Evolutionary conservation across 2,113 vertebrate species (phyloP).

Genomic region (Embiotoca jacksoni): DNA sequence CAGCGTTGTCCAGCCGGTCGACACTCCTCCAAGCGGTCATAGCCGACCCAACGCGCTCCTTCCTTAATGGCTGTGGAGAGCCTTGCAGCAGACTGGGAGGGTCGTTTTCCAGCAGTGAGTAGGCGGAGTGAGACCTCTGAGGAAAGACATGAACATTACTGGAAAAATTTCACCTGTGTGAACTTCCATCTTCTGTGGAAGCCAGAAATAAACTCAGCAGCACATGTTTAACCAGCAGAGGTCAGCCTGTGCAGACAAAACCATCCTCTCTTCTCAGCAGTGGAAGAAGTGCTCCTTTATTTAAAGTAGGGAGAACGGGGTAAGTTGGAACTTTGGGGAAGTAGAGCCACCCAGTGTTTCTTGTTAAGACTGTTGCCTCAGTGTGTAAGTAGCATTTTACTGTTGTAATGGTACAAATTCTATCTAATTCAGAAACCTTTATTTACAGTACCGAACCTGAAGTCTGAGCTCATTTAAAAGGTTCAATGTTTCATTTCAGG

Average conservation of each 20-base stretch:
- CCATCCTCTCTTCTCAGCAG: too few species aligned
- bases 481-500: too few species aligned
- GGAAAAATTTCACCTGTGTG: background rate
- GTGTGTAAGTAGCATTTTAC: background rate
- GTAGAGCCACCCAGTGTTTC: too few species aligned
- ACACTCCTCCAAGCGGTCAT: slow-evolving; percentile 89
- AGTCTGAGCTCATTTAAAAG: too few species aligned
- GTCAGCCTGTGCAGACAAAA: slow-evolving; percentile 22
- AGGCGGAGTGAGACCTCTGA: slow-evolving; percentile 77
- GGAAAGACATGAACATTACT: background rate
- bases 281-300: background rate
- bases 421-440: too few species aligned
- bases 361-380: background rate
- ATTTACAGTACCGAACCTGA: too few species aligned
- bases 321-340: too few species aligned
- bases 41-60: slow-evolving; percentile 71
- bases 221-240: slow-evolving; percentile 44
- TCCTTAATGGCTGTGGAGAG: slow-evolving; percentile 55
- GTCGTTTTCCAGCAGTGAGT: slow-evolving; percentile 68
- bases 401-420: too few species aligned
- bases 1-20: slow-evolving; percentile 88
- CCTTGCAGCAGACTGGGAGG: slow-evolving; percentile 27
- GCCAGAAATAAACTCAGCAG: background rate
- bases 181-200: background rate
- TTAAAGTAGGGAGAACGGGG: background rate